Evolutionary conservation across 2,888 invertebrate species (phyloP), one percentile per base, ranked within the genome.

Genomic region (Linnaemya vulpina): DNA sequence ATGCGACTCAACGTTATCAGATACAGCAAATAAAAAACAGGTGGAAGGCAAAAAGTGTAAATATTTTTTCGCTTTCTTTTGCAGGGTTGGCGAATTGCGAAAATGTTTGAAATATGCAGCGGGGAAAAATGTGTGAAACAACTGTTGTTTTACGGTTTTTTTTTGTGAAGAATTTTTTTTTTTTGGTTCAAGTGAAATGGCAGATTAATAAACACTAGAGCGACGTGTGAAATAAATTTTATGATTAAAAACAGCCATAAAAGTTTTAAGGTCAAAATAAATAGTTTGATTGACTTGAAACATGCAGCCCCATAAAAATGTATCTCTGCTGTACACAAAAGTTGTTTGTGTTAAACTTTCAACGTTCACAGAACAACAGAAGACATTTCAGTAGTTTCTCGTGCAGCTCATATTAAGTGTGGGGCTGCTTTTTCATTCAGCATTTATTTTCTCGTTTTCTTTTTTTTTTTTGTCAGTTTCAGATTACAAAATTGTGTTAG

Each of bases 201-300:
- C 51, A 63, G 68, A 75, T 75, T 71, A 71, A 79, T 75, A 58
- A 22, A 70, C 71, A 65, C 53, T n/a, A 68, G 63, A 43, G n/a
- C 51, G 74, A 62, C 62, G 68, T 74, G 84, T 49, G 63, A 68
- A 78, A 68, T 53, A 78, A 74, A 15, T 60, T 75, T 74, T 81
- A 76, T 81, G 78, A 81, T 65, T 53, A 84, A 67, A 49, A 46
- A 76, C 15, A 80, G 75, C 75, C 79, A 70, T 55, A 78, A 75
- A 71, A 78, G 43, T 74, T 70, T 58, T 35, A 51, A 70, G 78
- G 62, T 78, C 51, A 75, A 75, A 77, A 68, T 49, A 46, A 30
- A 62, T 63, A 68, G 65, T 77, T 78, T 67, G 70, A 74, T 58
- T 73, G 77, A 62, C 49, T 49, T 20, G 8, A 58, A 67, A 51